Percentiles rank a stretch among this genome's conserved stretches.
Conservation (phyloP, 2,797 vertebrate genomes). For the Harpagifer antarcticus region DNA sequence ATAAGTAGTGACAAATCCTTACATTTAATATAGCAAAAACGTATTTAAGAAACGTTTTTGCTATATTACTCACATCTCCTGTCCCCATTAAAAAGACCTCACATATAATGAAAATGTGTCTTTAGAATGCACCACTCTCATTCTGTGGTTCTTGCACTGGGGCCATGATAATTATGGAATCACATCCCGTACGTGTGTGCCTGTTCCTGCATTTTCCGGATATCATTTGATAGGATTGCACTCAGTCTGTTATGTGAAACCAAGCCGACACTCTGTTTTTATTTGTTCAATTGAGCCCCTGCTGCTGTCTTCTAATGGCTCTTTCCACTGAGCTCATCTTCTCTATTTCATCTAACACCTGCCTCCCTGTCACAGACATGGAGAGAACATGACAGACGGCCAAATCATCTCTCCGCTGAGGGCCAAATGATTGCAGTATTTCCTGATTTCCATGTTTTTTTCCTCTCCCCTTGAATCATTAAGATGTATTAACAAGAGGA, state of each 20-base stretch:
- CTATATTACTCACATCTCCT: too few species aligned
- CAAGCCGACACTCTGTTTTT: conserved; percentile 56
- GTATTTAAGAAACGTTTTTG: too few species aligned
- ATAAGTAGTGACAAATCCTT: not conserved
- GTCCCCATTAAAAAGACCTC: conserved; percentile 7
- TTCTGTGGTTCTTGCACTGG: not conserved
- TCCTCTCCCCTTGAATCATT: conserved; percentile 10
- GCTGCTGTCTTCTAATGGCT: conserved; percentile 66
- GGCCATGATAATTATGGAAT: conserved; percentile 4
- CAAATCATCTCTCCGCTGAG: conserved; percentile 23
- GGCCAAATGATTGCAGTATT: conserved; percentile 25
- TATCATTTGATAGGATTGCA: conserved; percentile 45
- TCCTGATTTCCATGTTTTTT: conserved; percentile 9
- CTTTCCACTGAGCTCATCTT: conserved; percentile 70
- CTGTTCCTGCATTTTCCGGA: conserved; percentile 28
- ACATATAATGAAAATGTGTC: not conserved
- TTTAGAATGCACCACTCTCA: not conserved
- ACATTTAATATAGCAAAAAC: not conserved
- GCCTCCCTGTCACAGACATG: conserved; percentile 59
- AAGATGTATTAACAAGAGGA: not conserved
- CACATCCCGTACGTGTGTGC: conserved; percentile 7
- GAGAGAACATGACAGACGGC: conserved; percentile 28
- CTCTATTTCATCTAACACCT: conserved; percentile 73
- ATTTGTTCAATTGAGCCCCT: conserved; percentile 66
- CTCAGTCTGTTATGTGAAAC: conserved; percentile 36